These are phyloP conservation scores for Synanthedon andrenaeformis DNA, from an alignment of 2,888 invertebrate genomes.

Conservation along the genomic window DNA sequence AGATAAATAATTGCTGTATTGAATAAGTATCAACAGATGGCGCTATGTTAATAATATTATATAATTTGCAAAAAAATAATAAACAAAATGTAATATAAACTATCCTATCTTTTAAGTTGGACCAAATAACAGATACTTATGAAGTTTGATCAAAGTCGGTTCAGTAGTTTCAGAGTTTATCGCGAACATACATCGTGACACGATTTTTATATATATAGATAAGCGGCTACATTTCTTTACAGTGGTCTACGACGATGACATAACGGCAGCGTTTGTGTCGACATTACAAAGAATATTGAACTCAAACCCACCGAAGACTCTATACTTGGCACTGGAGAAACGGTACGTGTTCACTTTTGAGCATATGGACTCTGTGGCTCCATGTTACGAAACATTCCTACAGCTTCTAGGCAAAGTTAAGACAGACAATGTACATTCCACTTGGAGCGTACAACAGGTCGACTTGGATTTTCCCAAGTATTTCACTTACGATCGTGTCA, in stretches of 20 bases:
- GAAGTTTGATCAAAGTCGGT: no score
- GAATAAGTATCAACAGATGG: no score
- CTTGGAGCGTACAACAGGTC: slow-evolving; percentile 73
- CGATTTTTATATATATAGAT: no score
- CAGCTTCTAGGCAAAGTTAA: slow-evolving; percentile 67
- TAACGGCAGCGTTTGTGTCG: slow-evolving; percentile 82
- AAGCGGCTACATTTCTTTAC: slow-evolving; percentile 25
- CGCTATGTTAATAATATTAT: no score
- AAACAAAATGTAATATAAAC: no score
- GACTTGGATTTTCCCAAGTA: slow-evolving; percentile 81
- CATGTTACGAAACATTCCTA: slow-evolving; percentile 88
- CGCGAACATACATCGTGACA: no score
- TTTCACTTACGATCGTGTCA: slow-evolving; percentile 84
- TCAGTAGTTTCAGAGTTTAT: no score
- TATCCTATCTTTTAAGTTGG: no score
- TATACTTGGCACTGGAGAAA: slow-evolving; percentile 85
- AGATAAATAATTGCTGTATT: no score
- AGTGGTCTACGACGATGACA: slow-evolving; percentile 87
- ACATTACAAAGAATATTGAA: slow-evolving; percentile 77
- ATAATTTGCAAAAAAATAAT: no score
- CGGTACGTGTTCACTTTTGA: slow-evolving; percentile 87
- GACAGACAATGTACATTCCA: slow-evolving; percentile 43
- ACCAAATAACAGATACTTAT: no score
- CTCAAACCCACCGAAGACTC: slow-evolving; percentile 68
- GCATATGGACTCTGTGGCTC: slow-evolving; percentile 85